These are phyloP conservation scores for Pogonomyrmex barbatus DNA, from an alignment of 1,140 invertebrate genomes.

Conservation along the genomic window DNA sequence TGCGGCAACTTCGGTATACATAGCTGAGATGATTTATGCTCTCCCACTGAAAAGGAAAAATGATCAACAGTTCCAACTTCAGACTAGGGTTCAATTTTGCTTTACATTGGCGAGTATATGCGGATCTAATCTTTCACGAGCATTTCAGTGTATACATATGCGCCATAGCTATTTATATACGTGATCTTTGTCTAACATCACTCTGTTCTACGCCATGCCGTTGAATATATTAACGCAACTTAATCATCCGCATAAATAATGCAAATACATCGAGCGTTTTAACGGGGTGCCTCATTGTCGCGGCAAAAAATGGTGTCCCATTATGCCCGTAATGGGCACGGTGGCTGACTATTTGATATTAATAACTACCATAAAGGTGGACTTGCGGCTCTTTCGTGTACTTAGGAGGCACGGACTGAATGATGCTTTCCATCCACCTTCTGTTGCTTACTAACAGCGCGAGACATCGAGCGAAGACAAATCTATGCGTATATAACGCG, in stretches of 20 bases:
- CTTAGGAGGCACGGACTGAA: conserved; percentile 70
- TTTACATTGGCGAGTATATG: conserved; percentile 18
- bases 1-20: conserved; percentile 16
- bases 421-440: conserved; percentile 75
- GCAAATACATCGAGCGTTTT: conserved; percentile 71
- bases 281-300: conserved; percentile 75
- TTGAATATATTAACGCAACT: conserved; percentile 72
- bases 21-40: conserved; percentile 27
- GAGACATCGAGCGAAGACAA: conserved; percentile 64
- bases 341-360: conserved; percentile 78
- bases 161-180: conserved; percentile 6
- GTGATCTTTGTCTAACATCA: conserved; percentile 36
- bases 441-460: conserved; percentile 73
- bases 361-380: conserved; percentile 76
- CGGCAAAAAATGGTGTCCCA: conserved; percentile 72
- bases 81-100: conserved; percentile 12
- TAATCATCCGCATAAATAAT: conserved; percentile 72
- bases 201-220: conserved; percentile 23
- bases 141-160: conserved; percentile 7
- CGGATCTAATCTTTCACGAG: conserved; percentile 15
- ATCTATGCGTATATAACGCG: conserved; percentile 54
- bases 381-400: conserved; percentile 70
- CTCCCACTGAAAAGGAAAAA: conserved; percentile 20
- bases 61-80: background rate
- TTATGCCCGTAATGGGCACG: conserved; percentile 74